Evolutionary conservation across 2,113 vertebrate genomes (phyloP).

Genomic region (Microcebus jonahi): DNA sequence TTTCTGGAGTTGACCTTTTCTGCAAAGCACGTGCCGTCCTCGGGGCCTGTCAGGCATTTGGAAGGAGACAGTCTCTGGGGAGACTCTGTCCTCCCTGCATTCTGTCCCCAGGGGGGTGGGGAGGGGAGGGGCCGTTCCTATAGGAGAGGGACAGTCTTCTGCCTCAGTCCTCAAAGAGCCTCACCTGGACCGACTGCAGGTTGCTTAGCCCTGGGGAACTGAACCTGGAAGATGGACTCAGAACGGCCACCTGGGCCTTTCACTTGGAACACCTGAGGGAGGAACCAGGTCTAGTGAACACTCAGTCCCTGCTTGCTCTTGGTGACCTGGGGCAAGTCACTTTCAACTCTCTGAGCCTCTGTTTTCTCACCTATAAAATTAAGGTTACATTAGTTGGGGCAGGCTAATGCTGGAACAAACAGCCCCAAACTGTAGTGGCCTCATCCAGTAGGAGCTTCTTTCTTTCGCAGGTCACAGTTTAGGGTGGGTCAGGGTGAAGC

Average conservation of each 20-base stretch:
- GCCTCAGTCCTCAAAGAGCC: background rate
- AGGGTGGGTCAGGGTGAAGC: background rate
- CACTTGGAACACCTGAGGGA: background rate
- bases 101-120: background rate
- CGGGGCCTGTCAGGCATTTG: background rate
- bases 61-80: background rate
- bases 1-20: slow-evolving; percentile 71
- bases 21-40: background rate
- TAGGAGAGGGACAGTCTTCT: background rate
- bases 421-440: background rate
- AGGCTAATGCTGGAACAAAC: background rate
- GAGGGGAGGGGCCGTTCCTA: background rate
- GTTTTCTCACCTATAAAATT: background rate
- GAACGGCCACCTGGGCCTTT: background rate
- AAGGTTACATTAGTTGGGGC: background rate
- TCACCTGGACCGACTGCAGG: background rate
- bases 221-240: background rate
- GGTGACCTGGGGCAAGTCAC: background rate
- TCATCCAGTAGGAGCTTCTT: background rate
- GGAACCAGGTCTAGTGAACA: background rate
- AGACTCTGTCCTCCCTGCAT: slow-evolving; percentile 1
- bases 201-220: background rate
- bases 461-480: background rate
- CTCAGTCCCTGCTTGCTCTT: background rate
- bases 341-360: background rate